Percentiles rank a stretch among this genome's conserved stretches.
phyloP scores from a whole-genome alignment of 1,140 invertebrate genomes.

The Ceratosolen solmsi region DNA sequence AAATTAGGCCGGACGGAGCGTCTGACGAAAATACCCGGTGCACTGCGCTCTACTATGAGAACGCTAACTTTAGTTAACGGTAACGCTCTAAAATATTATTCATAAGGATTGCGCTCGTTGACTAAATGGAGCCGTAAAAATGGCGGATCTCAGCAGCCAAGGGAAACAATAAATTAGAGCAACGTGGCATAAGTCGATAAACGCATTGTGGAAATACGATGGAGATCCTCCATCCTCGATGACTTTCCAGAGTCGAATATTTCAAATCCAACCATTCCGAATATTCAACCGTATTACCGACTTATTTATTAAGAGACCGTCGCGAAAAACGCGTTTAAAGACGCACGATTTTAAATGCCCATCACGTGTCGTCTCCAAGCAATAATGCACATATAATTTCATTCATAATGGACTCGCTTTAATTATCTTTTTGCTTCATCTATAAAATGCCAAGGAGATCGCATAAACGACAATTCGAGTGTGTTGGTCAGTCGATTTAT shows the following conservation, averaged over 20 bases:
- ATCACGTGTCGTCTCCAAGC: background rate
- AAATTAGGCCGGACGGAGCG: slow-evolving; percentile 25
- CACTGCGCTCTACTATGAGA: background rate
- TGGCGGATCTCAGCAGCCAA: background rate
- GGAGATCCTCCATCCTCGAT: no score
- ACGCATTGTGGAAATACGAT: background rate
- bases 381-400: background rate
- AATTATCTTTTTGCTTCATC: slow-evolving; percentile 1
- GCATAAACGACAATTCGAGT: slow-evolving; percentile 10
- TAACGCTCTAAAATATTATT: slow-evolving; percentile 13
- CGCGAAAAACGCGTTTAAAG: background rate
- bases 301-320: no score
- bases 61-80: background rate
- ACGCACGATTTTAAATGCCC: no score
- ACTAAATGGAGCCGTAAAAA: slow-evolving; percentile 10
- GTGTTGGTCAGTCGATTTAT: background rate
- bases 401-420: slow-evolving; percentile 16
- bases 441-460: background rate
- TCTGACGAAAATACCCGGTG: background rate
- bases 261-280: no score
- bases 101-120: background rate
- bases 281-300: no score
- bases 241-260: no score
- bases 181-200: background rate
- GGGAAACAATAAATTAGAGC: slow-evolving; percentile 26